Evolutionary conservation across 2,888 invertebrate genomes (phyloP).

Genomic region (Amphipyra berbera): DNA sequence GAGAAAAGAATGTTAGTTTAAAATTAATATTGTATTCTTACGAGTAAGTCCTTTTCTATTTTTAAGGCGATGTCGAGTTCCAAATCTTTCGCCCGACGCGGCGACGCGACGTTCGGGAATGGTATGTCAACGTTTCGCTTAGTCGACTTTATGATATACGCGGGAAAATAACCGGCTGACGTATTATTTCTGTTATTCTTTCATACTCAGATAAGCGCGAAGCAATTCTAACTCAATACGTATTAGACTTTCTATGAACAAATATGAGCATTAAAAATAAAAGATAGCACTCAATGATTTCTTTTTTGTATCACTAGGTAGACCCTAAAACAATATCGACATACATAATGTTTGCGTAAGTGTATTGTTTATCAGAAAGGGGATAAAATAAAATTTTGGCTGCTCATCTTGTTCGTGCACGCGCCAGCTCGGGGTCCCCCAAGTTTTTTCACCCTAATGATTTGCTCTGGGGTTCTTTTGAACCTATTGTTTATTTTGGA

Average conservation of each 20-base stretch:
- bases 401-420: conserved; percentile 76
- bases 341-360: conserved; percentile 61
- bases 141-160: conserved; percentile 45
- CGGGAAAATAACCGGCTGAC: conserved; percentile 50
- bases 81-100: conserved; percentile 9
- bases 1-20: too few relatives aligned
- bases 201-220: conserved; percentile 38
- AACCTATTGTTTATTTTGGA: conserved; percentile 79
- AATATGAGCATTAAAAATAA: conserved; percentile 23
- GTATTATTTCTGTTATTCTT: conserved; percentile 43
- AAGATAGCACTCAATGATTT: conserved; percentile 5
- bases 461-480: conserved; percentile 75
- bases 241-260: conserved; percentile 2
- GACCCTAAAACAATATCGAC: conserved; percentile 54
- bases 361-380: conserved; percentile 71
- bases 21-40: too few relatives aligned
- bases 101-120: conserved; percentile 12
- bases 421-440: conserved; percentile 64
- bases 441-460: conserved; percentile 78
- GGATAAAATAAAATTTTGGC: conserved; percentile 72
- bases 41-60: too few relatives aligned
- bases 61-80: background rate
- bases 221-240: conserved; percentile 35
- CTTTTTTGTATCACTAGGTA: conserved; percentile 23
- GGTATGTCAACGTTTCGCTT: conserved; percentile 27